Evolutionary conservation across 2,113 vertebrate genomes (phyloP), one percentile per base, ranked within the genome.

Genomic region (Catharus bicknelli): DNA sequence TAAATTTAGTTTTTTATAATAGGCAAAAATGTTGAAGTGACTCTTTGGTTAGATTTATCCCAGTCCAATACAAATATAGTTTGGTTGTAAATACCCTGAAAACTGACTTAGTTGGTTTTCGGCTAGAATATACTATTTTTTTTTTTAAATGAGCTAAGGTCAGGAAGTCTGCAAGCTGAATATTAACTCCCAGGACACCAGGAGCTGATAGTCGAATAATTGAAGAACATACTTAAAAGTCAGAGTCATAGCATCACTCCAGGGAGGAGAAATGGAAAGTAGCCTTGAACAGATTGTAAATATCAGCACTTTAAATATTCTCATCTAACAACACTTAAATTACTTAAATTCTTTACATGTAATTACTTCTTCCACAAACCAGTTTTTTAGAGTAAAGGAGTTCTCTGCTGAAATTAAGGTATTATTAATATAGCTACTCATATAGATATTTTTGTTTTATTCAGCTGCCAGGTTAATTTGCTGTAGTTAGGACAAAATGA

Each of bases 21-120:
- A 42, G 22, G 63, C 87, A 95, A 88, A 93, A 81, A 51, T 30
- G 58, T 87, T 86, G 69, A 96, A 97, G 93, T 93, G 10, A 90
- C 30, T 89, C 69, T 93, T 89, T 95, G 63, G 86, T 86, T 40
- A 84, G 45, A n/a, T 94, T 95, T 94, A 90, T 95, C 74, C 5
- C 19, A 62, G 32, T 86, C 16, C 5, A n/a, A 9, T 50, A 94
- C 53, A 83, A 69, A 83, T 51, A 83, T 32, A 23, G 9, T 88
- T 95, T 93, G 68, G 23, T 66, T 51, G 40, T 63, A 81, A 94
- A 78, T 67, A 69, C 3, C 29, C 66, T 84, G 74, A 86, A 90
- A 89, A 72, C 17, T 83, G 73, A 78, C 73, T 90, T 59, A 27
- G 16, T 20, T 27, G 10, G 0, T 10, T 82, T 93, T 87, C 3